phyloP scores from a whole-genome alignment of 2,888 invertebrate genomes.

The Protonemura montana region DNA sequence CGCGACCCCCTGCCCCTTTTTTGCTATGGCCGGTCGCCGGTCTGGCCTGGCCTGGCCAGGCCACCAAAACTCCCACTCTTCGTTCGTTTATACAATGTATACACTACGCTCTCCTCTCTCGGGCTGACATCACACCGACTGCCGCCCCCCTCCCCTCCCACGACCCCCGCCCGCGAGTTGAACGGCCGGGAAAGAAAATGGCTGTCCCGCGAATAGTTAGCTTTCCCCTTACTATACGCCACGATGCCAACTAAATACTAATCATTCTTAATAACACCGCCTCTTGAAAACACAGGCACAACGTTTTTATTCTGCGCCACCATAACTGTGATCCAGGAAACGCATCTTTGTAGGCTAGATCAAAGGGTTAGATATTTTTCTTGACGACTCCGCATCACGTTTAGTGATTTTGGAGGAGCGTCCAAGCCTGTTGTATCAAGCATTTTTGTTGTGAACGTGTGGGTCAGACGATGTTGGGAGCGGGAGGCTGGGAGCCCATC shows the following conservation, averaged over 20 bases:
- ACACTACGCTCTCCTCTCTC: slow-evolving; percentile 21
- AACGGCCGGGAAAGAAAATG: slow-evolving; percentile 46
- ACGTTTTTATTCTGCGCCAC: neutral
- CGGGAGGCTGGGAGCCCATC: neutral
- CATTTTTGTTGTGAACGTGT: neutral
- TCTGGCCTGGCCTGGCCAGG: neutral
- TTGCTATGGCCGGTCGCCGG: neutral
- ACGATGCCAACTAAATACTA: slow-evolving; percentile 43
- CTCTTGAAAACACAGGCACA: neutral
- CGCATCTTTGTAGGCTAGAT: neutral
- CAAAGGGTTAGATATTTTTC: neutral
- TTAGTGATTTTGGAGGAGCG: neutral
- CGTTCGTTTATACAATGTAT: neutral
- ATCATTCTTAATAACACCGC: slow-evolving; percentile 40
- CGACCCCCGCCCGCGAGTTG: slow-evolving; percentile 43
- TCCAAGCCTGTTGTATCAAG: neutral
- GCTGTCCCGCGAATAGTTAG: slow-evolving; percentile 44
- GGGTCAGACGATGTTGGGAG: neutral
- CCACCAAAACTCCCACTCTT: neutral
- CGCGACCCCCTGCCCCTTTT: slow-evolving; percentile 2
- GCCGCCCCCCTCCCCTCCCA: neutral
- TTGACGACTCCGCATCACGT: neutral
- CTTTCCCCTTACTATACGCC: slow-evolving; percentile 43
- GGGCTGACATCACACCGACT: neutral
- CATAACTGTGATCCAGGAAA: neutral